These are phyloP conservation scores for Drosophila fulvimacula DNA, from an alignment of 2,888 invertebrate species.

Conservation along the genomic window DNA sequence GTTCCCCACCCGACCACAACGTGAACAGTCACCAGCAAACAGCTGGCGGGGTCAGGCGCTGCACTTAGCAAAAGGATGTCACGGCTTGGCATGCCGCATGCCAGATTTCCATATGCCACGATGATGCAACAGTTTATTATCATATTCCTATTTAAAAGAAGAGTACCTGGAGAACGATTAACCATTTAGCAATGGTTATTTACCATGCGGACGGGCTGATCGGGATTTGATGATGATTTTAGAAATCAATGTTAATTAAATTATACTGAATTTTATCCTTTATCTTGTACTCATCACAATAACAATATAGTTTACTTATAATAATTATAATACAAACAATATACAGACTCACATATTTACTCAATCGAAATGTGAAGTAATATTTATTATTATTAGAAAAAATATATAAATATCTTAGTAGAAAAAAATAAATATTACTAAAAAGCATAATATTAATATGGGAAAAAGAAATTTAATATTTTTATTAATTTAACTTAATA, in stretches of 20 bases:
- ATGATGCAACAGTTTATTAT: conserved; percentile 59
- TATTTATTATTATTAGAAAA: too few species aligned
- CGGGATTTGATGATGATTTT: not conserved
- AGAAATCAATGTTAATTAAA: not conserved
- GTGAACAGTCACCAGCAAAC: conserved; percentile 55
- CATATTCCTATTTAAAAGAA: conserved; percentile 19
- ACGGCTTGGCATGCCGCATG: conserved; percentile 60
- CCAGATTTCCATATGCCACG: conserved; percentile 41
- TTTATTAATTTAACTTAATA: too few species aligned
- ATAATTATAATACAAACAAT: not conserved
- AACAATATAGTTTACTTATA: not conserved
- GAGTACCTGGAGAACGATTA: conserved; percentile 4
- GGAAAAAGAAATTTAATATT: too few species aligned
- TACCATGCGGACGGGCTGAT: not conserved
- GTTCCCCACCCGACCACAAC: conserved; percentile 14
- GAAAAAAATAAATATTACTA: too few species aligned
- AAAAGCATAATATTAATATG: too few species aligned
- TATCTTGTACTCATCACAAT: not conserved
- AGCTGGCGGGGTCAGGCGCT: conserved; percentile 57
- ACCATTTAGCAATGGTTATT: not conserved
- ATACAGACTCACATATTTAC: too few species aligned
- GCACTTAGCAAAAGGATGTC: conserved; percentile 63
- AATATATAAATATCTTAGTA: too few species aligned
- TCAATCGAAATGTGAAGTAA: too few species aligned
- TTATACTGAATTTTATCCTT: not conserved